Evolutionary conservation across 2,888 invertebrate species (phyloP), one percentile per base, ranked within the genome.

Genomic region (Mylabris sibirica): DNA sequence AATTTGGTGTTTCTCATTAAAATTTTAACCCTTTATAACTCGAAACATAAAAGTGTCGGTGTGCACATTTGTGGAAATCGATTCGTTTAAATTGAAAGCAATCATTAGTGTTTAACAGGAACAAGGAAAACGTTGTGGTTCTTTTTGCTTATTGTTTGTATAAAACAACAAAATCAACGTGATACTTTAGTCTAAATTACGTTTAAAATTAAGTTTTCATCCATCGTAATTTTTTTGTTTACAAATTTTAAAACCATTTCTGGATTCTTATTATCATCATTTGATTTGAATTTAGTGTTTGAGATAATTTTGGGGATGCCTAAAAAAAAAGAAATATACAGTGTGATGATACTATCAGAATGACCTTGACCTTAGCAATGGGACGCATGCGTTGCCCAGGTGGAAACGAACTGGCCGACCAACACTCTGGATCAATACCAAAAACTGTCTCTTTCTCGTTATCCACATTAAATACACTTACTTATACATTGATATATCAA

Each of bases 361-460:
- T 70, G 73, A 68, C 74, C 74, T 74, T 74, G 74, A 74, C 74
- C 74, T 74, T 74, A 74, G 71, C 64, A 64, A 30, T 41, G 38
- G 44, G 26, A 71, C 74, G 74, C 74, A 74, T 74, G 74, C 74
- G 74, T 70, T 53, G 66, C 71, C 71, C 68, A 71, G 71, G 71
- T 71, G 68, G 70, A 70, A 70, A 67, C 67, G 64, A 63, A 34
- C 35, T 64, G 67, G 60, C 67, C 67, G 70, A 70, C 67, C 53
- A 35, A 38, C 68, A 44, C n/a, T n/a, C 44, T 44, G 44, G 73
- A 73, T 73, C 71, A 72, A 73, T 72, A 73, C 65, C 67, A n/a
- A 44, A 44, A 44, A 38, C 66, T 65, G 70, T 68, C 71, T 65
- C 67, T 68, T 68, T 68, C 60, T 66, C 59, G 57, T 66, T 65